Evolutionary conservation across 37 sponge, comb jelly and placozoan species (phyloP), one percentile per base, ranked within the genome.

Genomic region (Eunapius fragilis): DNA sequence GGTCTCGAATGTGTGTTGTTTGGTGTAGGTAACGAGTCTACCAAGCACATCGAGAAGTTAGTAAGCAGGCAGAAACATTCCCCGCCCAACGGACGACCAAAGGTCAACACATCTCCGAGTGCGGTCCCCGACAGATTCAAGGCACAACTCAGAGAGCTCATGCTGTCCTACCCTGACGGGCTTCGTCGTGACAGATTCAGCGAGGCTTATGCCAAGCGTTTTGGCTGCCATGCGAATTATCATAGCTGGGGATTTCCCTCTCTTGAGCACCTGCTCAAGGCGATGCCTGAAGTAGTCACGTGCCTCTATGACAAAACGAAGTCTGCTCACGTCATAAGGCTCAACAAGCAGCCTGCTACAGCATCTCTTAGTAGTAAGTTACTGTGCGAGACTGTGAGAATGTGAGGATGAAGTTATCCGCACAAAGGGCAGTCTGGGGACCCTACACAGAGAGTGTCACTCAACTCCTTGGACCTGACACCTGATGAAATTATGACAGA

Each of bases 151-250:
- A 81, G 68, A 31, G 30, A 38, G 31, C 83, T 91, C 0, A 32
- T 87, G 41, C 12, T 72, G 22, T 91, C 87, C 22, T 86, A 91
- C 48, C 83, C 91, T 13, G 77, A 86, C 75, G 91, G 91, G 5
- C 31, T 91, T 6, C 28, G 74, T 26, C 34, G 82, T 25, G 35
- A 48, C 2, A 12, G 67, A 7, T 87, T 91, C 68, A 31, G 32
- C 17, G 91, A 91, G 2, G 91, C 91, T 4, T 91, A 75, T 76
- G 91, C 87, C 0, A 71, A 78, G 9, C 72, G 87, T 25, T 91
- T 91, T 71, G 83, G 78, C 6, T 82, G 78, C 83, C 82, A 82
- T 36, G 23, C 82, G 22, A 50, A 58, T 47, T 81, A 38, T 27
- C 25, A 23, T 0, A 12, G 22, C 34, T 90, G 81, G 81, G 90